These are phyloP conservation scores for Drosophila santomea DNA, from an alignment of 1,140 invertebrate species.

Conservation along the genomic window DNA sequence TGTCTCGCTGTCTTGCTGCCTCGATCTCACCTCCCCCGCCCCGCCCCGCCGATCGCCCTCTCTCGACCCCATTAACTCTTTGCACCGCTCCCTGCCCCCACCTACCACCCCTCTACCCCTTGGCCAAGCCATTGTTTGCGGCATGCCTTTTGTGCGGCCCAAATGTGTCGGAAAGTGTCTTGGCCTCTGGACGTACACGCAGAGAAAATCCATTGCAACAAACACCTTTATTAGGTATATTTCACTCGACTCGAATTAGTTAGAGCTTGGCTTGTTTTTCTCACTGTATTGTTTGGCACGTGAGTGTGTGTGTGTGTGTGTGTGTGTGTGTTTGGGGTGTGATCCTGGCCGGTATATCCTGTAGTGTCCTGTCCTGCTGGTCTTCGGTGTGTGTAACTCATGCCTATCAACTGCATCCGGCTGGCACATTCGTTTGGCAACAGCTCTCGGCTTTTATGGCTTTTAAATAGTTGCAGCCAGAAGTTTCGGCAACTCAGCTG, in stretches of 20 bases:
- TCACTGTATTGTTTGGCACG: background rate
- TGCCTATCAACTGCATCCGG: slow-evolving; percentile 81
- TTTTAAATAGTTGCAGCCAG: slow-evolving; percentile 76
- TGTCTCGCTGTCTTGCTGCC: background rate
- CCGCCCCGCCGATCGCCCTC: slow-evolving; percentile 14
- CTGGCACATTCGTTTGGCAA: slow-evolving; percentile 76
- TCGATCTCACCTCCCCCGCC: background rate
- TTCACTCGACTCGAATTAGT: too few species aligned
- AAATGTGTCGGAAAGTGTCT: slow-evolving; percentile 74
- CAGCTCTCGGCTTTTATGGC: slow-evolving; percentile 82
- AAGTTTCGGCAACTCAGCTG: slow-evolving; percentile 20
- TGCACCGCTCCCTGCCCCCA: background rate
- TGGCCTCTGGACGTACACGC: slow-evolving; percentile 17
- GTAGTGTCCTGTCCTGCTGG: slow-evolving; percentile 21
- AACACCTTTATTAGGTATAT: background rate
- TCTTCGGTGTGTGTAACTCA: slow-evolving; percentile 52
- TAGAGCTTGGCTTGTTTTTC: background rate
- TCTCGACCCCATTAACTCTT: slow-evolving; percentile 13
- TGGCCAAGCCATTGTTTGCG: slow-evolving; percentile 60
- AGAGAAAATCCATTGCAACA: background rate
- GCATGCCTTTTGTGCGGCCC: slow-evolving; percentile 65
- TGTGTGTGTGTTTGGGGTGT: background rate
- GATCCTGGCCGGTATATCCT: slow-evolving; percentile 24
- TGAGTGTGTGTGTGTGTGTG: slow-evolving; percentile 12
- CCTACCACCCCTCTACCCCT: background rate